Base-by-base conservation (phyloP, 1,140 invertebrate species). In the Ostrea denselamellosa region DNA sequence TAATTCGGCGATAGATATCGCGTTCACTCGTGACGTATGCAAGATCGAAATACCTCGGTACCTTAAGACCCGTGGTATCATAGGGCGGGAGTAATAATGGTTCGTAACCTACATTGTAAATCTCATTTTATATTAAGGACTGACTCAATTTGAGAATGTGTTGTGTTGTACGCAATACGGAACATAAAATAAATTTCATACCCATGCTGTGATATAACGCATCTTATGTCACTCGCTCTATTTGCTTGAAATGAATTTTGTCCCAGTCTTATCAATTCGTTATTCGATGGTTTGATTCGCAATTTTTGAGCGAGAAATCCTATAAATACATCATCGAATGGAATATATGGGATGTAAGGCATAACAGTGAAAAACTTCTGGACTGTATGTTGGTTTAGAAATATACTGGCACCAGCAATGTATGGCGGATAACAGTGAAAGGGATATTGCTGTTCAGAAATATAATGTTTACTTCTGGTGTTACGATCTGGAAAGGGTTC, bases 291-390 rank as follows among this genome's bases (percentile, higher is more conserved):
- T 54, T 53, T 83, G 9, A 89, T 85, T 1, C 25, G 9, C 8
- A 89, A 17, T 25, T 85, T 87, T 65, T 83, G 87, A 19, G 88
- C 86, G n/a, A 87, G 56, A 44, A 89, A 85, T 19, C 88, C 88
- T 65, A 89, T 54, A 34, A 82, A 89, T 7, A 25, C 71, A n/a
- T 89, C 88, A 83, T 89, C 88, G 28, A 89, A 87, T 56, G 34
- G 52, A 5, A 89, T 44, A 28, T 77, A 77, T 54, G 85, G 58
- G 14, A 89, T 85, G 52, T 68, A 89, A 19, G 83, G 86, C 62
- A 89, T 87, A 10, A 86, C 88, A 58, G 53, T 82, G 68, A 83
- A n/a, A 17, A 89, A 87, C 25, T 83, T 81, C 44, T 77, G 12
- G 2, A 85, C 84, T 8, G 87, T 28, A 14, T 51, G 4, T 34